Percentiles rank a stretch among this genome's conserved stretches.
phyloP scores from a whole-genome alignment of 1,140 invertebrate genomes.

The Scaptomyza hsui region DNA sequence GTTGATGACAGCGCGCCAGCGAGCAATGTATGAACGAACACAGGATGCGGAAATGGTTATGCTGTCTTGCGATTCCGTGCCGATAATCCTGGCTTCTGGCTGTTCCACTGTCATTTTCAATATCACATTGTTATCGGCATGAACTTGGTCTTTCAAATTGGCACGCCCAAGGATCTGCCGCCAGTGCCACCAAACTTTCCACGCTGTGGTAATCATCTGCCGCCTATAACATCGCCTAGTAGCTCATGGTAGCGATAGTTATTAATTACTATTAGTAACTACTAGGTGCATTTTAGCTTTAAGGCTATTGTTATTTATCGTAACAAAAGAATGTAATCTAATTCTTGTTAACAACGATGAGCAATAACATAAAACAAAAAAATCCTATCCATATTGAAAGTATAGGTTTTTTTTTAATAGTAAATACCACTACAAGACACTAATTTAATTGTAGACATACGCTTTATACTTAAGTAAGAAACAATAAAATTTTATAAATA shows the following conservation, averaged over 20 bases:
- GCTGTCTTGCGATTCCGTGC: conserved; percentile 88
- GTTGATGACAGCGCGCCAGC: conserved; percentile 96
- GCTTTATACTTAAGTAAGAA: no score
- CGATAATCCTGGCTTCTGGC: conserved; percentile 90
- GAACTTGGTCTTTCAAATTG: conserved; percentile 90
- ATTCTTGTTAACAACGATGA: no score
- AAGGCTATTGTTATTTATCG: no score
- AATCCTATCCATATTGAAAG: no score
- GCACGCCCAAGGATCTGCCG: conserved; percentile 88
- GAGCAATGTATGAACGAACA: conserved; percentile 94
- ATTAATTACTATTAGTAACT: background rate
- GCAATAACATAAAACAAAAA: no score
- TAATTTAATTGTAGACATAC: no score
- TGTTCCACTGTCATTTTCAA: conserved; percentile 92
- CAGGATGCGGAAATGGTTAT: conserved; percentile 90
- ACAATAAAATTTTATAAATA: no score
- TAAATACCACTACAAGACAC: no score
- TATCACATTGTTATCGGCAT: conserved; percentile 92
- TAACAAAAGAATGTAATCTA: no score
- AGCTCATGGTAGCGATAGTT: conserved; percentile 42
- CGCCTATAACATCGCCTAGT: conserved; percentile 85
- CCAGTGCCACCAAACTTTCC: conserved; percentile 90
- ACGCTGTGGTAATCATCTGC: conserved; percentile 88
- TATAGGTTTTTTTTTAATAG: no score
- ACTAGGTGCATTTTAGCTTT: conserved; percentile 8